These are phyloP conservation scores for Protosalanx chinensis DNA, from an alignment of 2,797 vertebrate species.

Conservation along the genomic window DNA sequence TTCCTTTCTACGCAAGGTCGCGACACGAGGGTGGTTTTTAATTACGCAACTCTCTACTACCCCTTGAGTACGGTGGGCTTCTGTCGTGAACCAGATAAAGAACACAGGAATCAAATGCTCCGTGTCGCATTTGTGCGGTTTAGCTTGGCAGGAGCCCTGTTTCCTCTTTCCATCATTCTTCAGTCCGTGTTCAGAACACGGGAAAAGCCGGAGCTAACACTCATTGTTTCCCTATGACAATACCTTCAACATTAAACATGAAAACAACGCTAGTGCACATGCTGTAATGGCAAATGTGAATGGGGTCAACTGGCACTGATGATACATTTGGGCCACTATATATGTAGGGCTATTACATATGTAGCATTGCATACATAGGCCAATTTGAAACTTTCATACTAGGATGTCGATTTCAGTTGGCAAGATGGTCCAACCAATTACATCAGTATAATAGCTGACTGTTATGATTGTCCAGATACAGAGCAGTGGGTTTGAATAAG, in stretches of 20 bases:
- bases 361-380: background rate
- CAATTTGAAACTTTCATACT: conserved; percentile 2
- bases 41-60: conserved; percentile 39
- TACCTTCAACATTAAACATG: conserved; percentile 31
- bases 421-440: background rate
- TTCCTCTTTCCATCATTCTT: conserved; percentile 68
- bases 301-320: background rate
- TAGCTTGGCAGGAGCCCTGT: conserved; percentile 47
- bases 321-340: background rate
- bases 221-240: conserved; percentile 61
- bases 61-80: conserved; percentile 45
- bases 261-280: conserved; percentile 45
- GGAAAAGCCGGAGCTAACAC: conserved; percentile 32
- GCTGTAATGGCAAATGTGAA: conserved; percentile 22
- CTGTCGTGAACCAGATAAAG: conserved; percentile 51
- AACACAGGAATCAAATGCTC: conserved; percentile 32
- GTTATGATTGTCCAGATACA: background rate
- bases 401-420: background rate
- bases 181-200: conserved; percentile 45
- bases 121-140: conserved; percentile 45
- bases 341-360: no score
- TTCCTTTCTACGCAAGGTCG: conserved; percentile 30
- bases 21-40: conserved; percentile 29
- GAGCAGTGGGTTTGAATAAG: background rate
- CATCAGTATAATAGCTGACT: background rate